A percentile compares a stretch with the other conserved stretches of the same genome.
phyloP scores from a whole-genome alignment of 2,113 vertebrate genomes.

The Burhinus bistriatus region DNA sequence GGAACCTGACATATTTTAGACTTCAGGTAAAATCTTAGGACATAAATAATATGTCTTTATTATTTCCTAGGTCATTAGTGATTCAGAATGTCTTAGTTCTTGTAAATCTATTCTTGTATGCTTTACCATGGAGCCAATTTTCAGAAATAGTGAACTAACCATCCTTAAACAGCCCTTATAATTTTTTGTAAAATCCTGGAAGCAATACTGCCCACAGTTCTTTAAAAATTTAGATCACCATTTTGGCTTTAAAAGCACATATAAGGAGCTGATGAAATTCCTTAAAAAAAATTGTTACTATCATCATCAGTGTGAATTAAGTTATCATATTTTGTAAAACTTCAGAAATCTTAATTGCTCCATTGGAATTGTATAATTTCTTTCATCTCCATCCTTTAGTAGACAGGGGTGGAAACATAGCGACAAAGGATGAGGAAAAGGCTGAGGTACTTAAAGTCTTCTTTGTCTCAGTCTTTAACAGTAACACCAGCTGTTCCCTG shows the following conservation, averaged over 20 bases:
- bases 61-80: not conserved
- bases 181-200: not conserved
- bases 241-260: not conserved
- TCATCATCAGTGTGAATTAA: not conserved
- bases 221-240: not conserved
- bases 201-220: not conserved
- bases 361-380: not conserved
- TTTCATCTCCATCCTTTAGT: not conserved
- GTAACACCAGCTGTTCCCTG: too few species aligned
- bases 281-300: not conserved
- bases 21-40: not conserved
- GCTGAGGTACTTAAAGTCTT: too few species aligned
- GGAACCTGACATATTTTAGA: not conserved
- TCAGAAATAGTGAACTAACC: not conserved
- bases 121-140: not conserved
- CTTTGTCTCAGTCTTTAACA: too few species aligned
- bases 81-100: not conserved
- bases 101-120: not conserved
- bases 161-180: not conserved
- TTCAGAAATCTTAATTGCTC: not conserved
- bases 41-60: not conserved
- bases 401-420: too few species aligned
- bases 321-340: not conserved
- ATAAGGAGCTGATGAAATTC: not conserved
- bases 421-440: too few species aligned